Base-by-base conservation (phyloP, 2,888 invertebrate genomes). In the Pomacea canaliculata region DNA sequence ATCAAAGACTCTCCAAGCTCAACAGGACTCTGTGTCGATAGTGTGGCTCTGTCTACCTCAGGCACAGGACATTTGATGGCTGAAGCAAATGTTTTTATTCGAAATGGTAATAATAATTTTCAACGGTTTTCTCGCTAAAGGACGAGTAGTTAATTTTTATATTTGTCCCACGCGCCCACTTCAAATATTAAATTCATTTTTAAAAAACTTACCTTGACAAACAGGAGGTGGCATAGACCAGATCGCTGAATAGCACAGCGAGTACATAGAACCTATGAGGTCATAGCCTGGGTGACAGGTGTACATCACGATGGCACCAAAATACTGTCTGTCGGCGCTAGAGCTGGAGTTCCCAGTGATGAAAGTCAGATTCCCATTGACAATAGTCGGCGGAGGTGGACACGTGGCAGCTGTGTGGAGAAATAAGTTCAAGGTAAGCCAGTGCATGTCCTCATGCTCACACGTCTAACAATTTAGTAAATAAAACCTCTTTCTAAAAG, bases 261-360 rank as follows among this genome's bases (percentile, higher is more conserved):
- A 70, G 16, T 68, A 65, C 3, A 71, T 37, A 19, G 77, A 76
- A 5, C 82, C 85, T 18, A 74, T 68, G 10, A 87, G 79, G 51
- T 81, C 79, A 80, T 83, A 87, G 3, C 86, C 86, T 37, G 73
- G 76, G 63, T 82, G 78, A 75, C 89, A 89, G 12, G 73, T 79
- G 79, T 89, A 90, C 13, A 79, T 80, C 0, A 90, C 81, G 8
- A 79, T 78, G 63, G 82, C 85, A 59, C 83, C 85, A 49, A 62
- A 77, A 49, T 69, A 48, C 13, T 27, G 46, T 0, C 74, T 60
- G 4, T 16, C 12, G 10, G 69, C 74, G 1, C 10, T 67, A 16
- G 51, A 56, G 16, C 8, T 56, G 16, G 51, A 56, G 16, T 16
- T 7, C 51, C 73, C 73, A 9, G 13, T 67, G 12, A 62, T 13